Evolutionary conservation across 2,113 vertebrate genomes (phyloP), one percentile per base, ranked within the genome.

Genomic region (Vicugna pacos): DNA sequence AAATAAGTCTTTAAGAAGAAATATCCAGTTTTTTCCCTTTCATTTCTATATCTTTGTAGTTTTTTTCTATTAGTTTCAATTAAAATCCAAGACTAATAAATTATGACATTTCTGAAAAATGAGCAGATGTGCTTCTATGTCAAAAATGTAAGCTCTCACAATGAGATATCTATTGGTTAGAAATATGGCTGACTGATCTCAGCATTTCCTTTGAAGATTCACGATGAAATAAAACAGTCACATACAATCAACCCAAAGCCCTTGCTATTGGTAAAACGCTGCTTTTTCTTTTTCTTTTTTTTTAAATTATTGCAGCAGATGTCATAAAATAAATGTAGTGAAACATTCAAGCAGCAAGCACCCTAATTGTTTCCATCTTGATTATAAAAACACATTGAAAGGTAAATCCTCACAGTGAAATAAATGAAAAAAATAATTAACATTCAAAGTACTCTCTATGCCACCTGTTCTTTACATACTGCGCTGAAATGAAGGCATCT

Each of bases 371-470:
- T 98, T 97, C 95, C 94, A 75, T 96, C 98, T 96, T 97, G 96
- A 98, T 98, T 97, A 97, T 95, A 97, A 98, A 97, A 98, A 84
- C 83, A 95, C 72, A 97, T 20, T 91, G 86, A 91, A 96, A 97
- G 87, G 95, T 98, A 97, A 30, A 81, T 96, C 95, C 96, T 96
- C 91, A 77, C 85, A 38, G 84, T 80, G 90, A 97, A 98, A 96
- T 86, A 93, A 98, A 98, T 96, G 93, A 97, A 98, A 97, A 98
- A 97, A 98, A 98, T 96, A 98, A 99, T 98, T 98, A 98, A 98
- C 98, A 98, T 96, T 98, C 96, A 93, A 95, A 97, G 95, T 87
- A 85, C 93, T 97, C 90, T 92, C 88, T 96, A 87, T 6, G 38
- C 75, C 95, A 98, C 92, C 97, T 98, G 97, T 89, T 98, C 95